Percentiles rank a stretch among this genome's conserved stretches.
These are phyloP conservation scores for Netelia inedita DNA, from an alignment of 2,888 invertebrate genomes.

Conservation along the genomic window DNA sequence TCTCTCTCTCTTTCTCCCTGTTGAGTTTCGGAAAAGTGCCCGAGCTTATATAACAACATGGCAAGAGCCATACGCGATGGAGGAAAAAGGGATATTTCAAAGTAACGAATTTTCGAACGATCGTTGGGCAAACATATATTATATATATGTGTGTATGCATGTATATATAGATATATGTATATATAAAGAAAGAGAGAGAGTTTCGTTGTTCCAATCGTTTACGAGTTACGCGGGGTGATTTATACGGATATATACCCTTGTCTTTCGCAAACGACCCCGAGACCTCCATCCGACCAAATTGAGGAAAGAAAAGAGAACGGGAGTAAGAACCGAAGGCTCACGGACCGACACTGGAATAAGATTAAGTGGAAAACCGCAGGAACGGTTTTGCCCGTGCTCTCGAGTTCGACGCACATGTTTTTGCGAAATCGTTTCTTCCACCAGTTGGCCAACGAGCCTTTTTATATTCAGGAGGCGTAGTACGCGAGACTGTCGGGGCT, in stretches of 20 bases:
- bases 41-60: neutral
- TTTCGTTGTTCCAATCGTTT: conserved; percentile 36
- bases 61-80: too few species aligned
- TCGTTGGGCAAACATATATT: neutral
- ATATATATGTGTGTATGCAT: neutral
- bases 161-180: neutral
- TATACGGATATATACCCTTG: conserved; percentile 11
- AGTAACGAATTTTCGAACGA: too few species aligned
- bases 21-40: neutral
- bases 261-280: neutral
- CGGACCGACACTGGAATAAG: conserved; percentile 20
- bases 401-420: conserved; percentile 39
- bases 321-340: neutral
- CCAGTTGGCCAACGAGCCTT: conserved; percentile 47
- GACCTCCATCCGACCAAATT: conserved; percentile 28
- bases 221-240: conserved; percentile 45
- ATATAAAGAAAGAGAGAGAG: neutral
- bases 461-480: conserved; percentile 59
- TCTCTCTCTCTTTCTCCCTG: neutral
- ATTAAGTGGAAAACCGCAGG: conserved; percentile 16
- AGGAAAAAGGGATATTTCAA: too few species aligned
- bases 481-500: conserved; percentile 9
- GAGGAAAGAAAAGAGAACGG: conserved; percentile 7
- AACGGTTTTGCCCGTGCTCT: conserved; percentile 17
- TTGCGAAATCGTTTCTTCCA: conserved; percentile 36